Conservation (phyloP, 2,888 invertebrate species). For the Emmelina monodactyla region DNA sequence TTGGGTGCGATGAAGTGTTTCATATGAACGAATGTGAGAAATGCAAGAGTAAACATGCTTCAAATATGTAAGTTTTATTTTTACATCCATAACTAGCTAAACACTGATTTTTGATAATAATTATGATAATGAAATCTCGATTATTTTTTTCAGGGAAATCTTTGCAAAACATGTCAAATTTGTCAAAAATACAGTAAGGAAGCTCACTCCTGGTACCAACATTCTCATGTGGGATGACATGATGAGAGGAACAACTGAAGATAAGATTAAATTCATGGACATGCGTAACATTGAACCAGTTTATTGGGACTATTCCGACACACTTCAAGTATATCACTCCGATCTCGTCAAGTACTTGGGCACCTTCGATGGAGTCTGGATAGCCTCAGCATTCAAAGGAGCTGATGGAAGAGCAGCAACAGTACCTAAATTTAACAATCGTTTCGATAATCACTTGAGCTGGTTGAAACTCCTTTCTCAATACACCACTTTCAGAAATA, state of each 20-base stretch:
- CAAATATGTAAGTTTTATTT: conserved; percentile 33
- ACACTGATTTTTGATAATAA: no score
- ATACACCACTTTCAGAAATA: conserved; percentile 35
- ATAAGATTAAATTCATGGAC: conserved; percentile 24
- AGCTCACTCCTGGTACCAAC: conserved; percentile 53
- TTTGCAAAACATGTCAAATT: conserved; percentile 70
- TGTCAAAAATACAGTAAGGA: conserved; percentile 53
- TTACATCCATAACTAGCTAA: no score
- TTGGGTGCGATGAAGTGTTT: conserved; percentile 86
- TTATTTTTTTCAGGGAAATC: conserved; percentile 55
- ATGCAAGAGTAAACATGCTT: conserved; percentile 38
- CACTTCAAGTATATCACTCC: conserved; percentile 30
- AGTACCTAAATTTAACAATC: conserved; percentile 65
- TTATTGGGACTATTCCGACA: conserved; percentile 82
- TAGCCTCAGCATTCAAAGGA: conserved; percentile 87
- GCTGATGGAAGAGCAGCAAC: conserved; percentile 64
- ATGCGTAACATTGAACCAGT: conserved; percentile 73
- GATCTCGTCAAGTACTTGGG: conserved; percentile 28
- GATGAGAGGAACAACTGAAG: conserved; percentile 35
- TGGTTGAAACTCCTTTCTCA: conserved; percentile 71
- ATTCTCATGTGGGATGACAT: conserved; percentile 87
- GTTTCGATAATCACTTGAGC: conserved; percentile 74
- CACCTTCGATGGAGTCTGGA: conserved; percentile 75
- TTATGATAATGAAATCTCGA: no score
- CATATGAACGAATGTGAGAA: conserved; percentile 70